Evolutionary conservation across 2,888 invertebrate species (phyloP).

Genomic region (Aporophyla lueneburgensis): DNA sequence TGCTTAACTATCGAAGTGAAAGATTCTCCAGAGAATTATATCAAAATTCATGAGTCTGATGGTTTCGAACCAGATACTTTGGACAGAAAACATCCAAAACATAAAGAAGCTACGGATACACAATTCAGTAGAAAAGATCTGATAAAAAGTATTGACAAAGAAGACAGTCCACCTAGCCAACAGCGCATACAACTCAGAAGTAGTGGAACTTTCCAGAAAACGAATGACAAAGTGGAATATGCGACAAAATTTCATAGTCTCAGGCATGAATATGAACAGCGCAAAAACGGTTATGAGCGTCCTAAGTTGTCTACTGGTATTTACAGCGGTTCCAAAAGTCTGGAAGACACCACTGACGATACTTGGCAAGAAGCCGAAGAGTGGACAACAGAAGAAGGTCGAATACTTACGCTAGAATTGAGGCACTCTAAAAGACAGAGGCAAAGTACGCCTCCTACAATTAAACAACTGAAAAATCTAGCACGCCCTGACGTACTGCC

Average conservation of each 20-base stretch:
- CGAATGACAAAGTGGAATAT: conserved; percentile 79
- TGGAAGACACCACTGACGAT: conserved; percentile 78
- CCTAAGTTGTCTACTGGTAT: conserved; percentile 79
- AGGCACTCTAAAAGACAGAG: conserved; percentile 94
- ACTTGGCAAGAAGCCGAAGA: conserved; percentile 80
- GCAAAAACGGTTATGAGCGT: conserved; percentile 86
- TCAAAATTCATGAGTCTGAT: conserved; percentile 94
- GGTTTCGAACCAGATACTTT: conserved; percentile 96
- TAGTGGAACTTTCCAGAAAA: conserved; percentile 93
- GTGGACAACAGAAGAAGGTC: conserved; percentile 90
- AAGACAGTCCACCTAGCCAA: conserved; percentile 75
- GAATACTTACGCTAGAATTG: conserved; percentile 93
- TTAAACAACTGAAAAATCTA: conserved; percentile 85
- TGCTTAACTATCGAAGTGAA: conserved; percentile 96
- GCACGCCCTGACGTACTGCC: conserved; percentile 93
- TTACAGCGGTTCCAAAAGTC: conserved; percentile 79
- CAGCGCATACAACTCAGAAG: conserved; percentile 92
- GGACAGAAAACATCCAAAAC: conserved; percentile 93
- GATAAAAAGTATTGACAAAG: conserved; percentile 77
- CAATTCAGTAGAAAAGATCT: conserved; percentile 83
- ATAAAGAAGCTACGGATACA: conserved; percentile 78
- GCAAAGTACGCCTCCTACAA: conserved; percentile 89
- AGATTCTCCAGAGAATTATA: conserved; percentile 94
- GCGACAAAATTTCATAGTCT: conserved; percentile 92
- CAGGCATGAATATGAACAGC: conserved; percentile 94